Evolutionary conservation across 2,797 vertebrate genomes (phyloP).

Genomic region (Sebastes taczanowskii): DNA sequence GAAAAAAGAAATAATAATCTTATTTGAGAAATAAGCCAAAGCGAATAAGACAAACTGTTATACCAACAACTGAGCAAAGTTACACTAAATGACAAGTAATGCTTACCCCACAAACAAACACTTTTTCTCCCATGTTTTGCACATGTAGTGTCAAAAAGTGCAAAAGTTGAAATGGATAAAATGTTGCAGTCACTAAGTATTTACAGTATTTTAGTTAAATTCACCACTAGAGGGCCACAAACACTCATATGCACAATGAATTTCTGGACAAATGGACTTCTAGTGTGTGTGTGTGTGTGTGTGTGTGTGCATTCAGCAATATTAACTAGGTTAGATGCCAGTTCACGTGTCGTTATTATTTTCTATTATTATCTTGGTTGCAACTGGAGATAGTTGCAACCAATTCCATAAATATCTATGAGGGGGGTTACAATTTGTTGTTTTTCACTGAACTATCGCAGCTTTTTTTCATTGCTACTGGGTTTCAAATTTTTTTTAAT

Average conservation of each 20-base stretch:
- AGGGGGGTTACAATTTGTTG: no score
- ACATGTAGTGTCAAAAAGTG: neutral
- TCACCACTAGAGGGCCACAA: constrained; percentile 59
- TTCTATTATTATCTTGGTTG: neutral
- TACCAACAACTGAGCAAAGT: neutral
- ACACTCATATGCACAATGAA: neutral
- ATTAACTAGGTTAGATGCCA: neutral
- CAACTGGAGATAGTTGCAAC: neutral
- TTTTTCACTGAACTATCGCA: no score
- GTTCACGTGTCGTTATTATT: neutral
- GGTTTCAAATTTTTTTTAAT: no score
- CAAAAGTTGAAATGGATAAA: neutral
- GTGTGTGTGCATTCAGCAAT: neutral
- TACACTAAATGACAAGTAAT: neutral
- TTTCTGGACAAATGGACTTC: neutral
- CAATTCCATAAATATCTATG: no score
- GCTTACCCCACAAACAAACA: neutral
- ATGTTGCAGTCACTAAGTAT: neutral
- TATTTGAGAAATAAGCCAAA: no score
- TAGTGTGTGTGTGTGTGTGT: neutral
- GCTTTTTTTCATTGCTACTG: no score
- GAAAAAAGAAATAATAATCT: no score
- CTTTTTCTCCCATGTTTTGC: neutral
- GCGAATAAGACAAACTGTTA: no score
- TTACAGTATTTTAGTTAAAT: neutral